Percentiles rank a stretch among this genome's conserved stretches.
These are phyloP conservation scores for Lithophane semibrunnea DNA, from an alignment of 2,888 invertebrate species.

Conservation along the genomic window DNA sequence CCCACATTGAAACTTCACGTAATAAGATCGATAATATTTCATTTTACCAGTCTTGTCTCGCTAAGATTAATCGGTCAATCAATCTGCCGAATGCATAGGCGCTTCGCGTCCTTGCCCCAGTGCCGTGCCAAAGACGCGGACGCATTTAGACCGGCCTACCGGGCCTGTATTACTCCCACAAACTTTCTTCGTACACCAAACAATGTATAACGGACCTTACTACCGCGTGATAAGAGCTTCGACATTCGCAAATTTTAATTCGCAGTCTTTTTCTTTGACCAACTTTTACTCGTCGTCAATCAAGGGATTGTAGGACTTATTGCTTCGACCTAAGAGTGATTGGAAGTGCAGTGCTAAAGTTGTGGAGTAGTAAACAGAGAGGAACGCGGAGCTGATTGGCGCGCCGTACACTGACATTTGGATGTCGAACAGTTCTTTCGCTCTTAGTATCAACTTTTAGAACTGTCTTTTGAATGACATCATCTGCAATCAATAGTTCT, in stretches of 20 bases:
- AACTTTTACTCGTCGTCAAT: slow-evolving; percentile 70
- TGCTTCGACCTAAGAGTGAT: slow-evolving; percentile 66
- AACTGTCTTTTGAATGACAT: slow-evolving; percentile 72
- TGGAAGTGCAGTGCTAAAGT: slow-evolving; percentile 55
- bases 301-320: slow-evolving; percentile 76
- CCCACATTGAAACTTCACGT: slow-evolving; percentile 36
- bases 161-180: slow-evolving; percentile 76
- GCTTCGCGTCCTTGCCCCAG: slow-evolving; percentile 88
- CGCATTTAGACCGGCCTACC: slow-evolving; percentile 86
- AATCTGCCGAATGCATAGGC: slow-evolving; percentile 85
- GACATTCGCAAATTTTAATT: slow-evolving; percentile 68
- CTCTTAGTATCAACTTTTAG: slow-evolving; percentile 68
- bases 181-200: slow-evolving; percentile 80
- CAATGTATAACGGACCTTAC: slow-evolving; percentile 80
- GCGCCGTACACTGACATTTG: slow-evolving; percentile 84
- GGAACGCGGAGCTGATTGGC: slow-evolving; percentile 82
- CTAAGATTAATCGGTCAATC: slow-evolving; percentile 88
- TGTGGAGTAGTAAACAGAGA: slow-evolving; percentile 71
- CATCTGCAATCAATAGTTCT: slow-evolving; percentile 68
- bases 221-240: slow-evolving; percentile 69
- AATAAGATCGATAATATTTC: slow-evolving; percentile 60
- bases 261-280: slow-evolving; percentile 73
- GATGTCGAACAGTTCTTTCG: slow-evolving; percentile 78
- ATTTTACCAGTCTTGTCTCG: slow-evolving; percentile 70
- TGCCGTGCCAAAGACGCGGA: slow-evolving; percentile 85